Conservation (phyloP, 2,888 invertebrate genomes). For the Altica lythri region DNA sequence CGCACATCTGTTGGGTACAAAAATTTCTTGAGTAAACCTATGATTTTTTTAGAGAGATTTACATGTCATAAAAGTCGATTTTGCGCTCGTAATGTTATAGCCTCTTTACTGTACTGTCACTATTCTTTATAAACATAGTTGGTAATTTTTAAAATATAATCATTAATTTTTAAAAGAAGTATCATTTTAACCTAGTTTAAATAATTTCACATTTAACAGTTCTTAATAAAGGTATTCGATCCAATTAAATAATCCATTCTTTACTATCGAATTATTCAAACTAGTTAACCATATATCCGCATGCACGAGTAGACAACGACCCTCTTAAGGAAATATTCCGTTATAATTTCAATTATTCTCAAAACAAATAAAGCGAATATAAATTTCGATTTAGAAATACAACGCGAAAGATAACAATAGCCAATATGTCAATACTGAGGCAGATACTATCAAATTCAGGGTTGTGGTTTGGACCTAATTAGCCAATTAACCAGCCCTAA, state of each 20-base stretch:
- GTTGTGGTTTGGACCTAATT: conserved; percentile 48
- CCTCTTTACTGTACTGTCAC: no score
- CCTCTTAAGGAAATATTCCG: conserved; percentile 9
- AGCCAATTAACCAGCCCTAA: conserved; percentile 50
- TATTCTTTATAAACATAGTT: no score
- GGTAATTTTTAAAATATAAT: no score
- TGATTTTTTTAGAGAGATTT: no score
- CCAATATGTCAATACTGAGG: conserved; percentile 31
- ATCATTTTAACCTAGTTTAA: no score
- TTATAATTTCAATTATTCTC: conserved; percentile 18
- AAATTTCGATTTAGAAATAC: conserved; percentile 20
- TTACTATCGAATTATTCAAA: neutral
- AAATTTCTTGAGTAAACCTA: no score
- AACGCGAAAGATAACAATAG: conserved; percentile 26
- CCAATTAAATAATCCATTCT: conserved; percentile 6
- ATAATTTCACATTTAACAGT: no score
- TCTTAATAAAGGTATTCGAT: no score
- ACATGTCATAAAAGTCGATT: no score
- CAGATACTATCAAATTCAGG: conserved; percentile 42
- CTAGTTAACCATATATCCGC: neutral
- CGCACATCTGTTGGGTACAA: no score
- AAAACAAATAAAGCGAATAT: conserved; percentile 14
- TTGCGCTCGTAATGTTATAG: no score
- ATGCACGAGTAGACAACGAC: neutral
- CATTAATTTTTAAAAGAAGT: no score